Evolutionary conservation across 2,113 vertebrate genomes (phyloP).

Genomic region (Scomber colias): DNA sequence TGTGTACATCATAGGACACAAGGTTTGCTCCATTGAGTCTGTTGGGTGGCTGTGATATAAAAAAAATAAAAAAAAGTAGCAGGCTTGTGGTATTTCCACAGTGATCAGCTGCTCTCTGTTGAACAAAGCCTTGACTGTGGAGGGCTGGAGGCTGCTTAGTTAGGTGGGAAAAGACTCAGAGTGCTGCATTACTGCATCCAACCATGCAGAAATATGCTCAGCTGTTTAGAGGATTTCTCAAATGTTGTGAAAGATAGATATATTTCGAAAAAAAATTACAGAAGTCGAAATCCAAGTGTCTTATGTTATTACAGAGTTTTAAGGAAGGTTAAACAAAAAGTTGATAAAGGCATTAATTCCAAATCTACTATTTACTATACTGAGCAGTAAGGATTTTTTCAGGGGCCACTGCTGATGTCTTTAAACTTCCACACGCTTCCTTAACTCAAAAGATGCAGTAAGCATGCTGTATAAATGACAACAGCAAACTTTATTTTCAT

Average conservation of each 20-base stretch:
- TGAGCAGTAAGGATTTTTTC: not conserved
- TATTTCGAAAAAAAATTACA: not conserved
- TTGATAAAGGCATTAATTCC: not conserved
- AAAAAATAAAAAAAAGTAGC: constrained; percentile 7
- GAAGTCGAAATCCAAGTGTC: not conserved
- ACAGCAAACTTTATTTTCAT: no score
- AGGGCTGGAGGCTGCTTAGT: constrained; percentile 15
- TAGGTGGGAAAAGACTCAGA: constrained; percentile 37
- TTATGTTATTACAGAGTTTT: not conserved
- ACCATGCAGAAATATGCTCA: constrained; percentile 66
- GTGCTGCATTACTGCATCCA: constrained; percentile 17
- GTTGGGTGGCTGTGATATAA: constrained; percentile 21
- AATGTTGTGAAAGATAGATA: constrained; percentile 14
- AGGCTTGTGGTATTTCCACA: constrained; percentile 57
- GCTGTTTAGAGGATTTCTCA: constrained; percentile 40
- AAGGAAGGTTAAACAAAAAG: not conserved
- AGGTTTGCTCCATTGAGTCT: not conserved
- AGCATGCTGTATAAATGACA: no score
- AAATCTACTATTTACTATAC: no score
- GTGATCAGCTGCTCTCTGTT: constrained; percentile 70
- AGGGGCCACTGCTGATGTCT: no score
- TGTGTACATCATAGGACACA: not conserved
- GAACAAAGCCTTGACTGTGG: constrained; percentile 72
- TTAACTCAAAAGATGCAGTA: not conserved
- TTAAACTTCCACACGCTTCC: not conserved